A percentile compares a stretch with the other conserved stretches of the same genome.
Evolutionary conservation across 2,797 vertebrate species (phyloP).

Genomic region (Cercopithecus petaurista): DNA sequence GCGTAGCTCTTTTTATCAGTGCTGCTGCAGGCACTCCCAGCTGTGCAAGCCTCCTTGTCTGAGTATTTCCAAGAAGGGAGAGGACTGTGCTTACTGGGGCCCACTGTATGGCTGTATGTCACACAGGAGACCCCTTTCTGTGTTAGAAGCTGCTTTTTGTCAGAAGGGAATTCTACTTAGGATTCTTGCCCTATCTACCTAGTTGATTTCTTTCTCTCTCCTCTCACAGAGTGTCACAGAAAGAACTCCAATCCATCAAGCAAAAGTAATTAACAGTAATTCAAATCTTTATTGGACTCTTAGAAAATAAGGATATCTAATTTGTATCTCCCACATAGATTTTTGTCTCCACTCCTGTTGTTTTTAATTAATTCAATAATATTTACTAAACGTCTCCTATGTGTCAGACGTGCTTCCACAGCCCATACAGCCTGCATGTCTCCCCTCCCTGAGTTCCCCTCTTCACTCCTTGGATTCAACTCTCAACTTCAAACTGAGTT

Average conservation of each 20-base stretch:
- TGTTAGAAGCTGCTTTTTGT: background rate
- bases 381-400: background rate
- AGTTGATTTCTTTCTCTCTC: background rate
- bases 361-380: background rate
- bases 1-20: background rate
- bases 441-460: accelerated
- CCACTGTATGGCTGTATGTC: background rate
- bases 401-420: background rate
- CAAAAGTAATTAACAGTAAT: background rate
- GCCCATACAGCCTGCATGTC: background rate
- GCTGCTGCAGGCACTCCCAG: background rate
- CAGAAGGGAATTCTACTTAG: background rate
- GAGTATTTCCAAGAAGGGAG: background rate
- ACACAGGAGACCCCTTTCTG: background rate
- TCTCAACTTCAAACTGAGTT: background rate
- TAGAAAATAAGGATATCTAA: background rate
- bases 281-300: background rate
- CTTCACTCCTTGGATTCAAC: background rate
- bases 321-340: background rate
- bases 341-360: background rate
- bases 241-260: background rate
- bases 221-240: background rate
- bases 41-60: background rate
- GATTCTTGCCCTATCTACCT: background rate
- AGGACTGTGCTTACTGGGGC: background rate